Evolutionary conservation across 1,140 invertebrate genomes (phyloP).

Genomic region (Drosophila bocqueti): DNA sequence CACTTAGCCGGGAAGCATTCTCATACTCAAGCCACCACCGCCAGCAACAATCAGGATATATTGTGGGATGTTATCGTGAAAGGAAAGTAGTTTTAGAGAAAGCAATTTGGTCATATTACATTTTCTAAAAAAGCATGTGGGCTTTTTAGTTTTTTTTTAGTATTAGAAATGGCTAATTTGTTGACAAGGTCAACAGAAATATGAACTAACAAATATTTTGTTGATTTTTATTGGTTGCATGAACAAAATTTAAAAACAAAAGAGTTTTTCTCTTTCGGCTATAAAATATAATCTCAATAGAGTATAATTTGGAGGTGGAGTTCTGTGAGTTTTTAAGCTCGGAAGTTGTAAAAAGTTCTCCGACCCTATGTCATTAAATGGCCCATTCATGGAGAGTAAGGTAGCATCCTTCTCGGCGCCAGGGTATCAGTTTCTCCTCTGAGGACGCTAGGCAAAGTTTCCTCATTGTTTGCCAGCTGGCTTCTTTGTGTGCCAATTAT

Average conservation of each 20-base stretch:
- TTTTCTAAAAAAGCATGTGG: background rate
- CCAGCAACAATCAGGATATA: constrained; percentile 4
- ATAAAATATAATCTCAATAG: constrained; percentile 9
- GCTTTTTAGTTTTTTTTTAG: background rate
- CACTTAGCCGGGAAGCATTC: constrained; percentile 7
- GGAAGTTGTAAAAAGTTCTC: background rate
- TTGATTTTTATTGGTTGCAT: constrained; percentile 4
- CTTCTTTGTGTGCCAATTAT: constrained; percentile 43
- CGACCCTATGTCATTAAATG: background rate
- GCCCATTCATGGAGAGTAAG: background rate
- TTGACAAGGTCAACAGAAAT: no score
- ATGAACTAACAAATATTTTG: background rate
- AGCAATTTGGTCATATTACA: background rate
- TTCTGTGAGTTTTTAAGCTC: background rate
- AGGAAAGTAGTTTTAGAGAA: constrained; percentile 1
- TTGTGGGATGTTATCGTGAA: constrained; percentile 1
- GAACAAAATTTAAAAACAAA: constrained; percentile 6
- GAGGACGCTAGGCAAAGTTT: constrained; percentile 12
- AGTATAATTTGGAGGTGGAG: background rate
- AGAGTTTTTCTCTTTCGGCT: background rate
- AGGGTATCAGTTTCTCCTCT: constrained; percentile 24
- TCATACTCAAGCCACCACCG: background rate
- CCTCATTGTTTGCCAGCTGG: constrained; percentile 31
- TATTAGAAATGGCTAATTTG: background rate
- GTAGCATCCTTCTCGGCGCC: background rate